These are phyloP conservation scores for Corvus cornix DNA, from an alignment of 2,113 vertebrate genomes.

Conservation along the genomic window DNA sequence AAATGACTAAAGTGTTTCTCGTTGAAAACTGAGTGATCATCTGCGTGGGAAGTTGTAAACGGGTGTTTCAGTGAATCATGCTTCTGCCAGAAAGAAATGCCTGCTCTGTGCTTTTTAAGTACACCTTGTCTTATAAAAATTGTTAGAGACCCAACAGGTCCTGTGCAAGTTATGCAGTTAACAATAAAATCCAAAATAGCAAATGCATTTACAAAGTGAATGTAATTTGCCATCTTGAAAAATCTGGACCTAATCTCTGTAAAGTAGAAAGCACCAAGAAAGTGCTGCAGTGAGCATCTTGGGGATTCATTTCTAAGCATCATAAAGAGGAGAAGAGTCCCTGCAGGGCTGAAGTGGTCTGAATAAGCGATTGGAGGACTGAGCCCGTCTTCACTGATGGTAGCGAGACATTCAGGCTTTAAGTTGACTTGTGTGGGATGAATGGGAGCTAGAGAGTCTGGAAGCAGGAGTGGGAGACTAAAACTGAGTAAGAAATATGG, in stretches of 20 bases:
- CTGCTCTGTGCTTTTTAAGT: background rate
- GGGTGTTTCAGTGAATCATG: background rate
- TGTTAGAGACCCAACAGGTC: background rate
- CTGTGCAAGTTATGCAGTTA: rapidly evolving
- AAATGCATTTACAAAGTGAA: background rate
- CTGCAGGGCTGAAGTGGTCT: background rate
- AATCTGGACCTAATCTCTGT: background rate
- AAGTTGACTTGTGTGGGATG: background rate
- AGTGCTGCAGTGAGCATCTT: background rate
- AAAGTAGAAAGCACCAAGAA: background rate
- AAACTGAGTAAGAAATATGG: background rate
- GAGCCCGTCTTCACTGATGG: background rate
- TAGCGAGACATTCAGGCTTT: background rate
- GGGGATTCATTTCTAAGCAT: background rate
- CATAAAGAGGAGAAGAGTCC: background rate
- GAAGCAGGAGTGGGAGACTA: background rate
- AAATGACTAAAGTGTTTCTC: background rate
- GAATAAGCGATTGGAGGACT: background rate
- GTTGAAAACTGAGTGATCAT: background rate
- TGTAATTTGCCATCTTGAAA: background rate
- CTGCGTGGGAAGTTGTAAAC: background rate
- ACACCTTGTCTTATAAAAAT: background rate
- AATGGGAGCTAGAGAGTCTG: background rate
- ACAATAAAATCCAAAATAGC: background rate
- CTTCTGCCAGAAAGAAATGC: background rate